Evolutionary conservation across 1,140 invertebrate genomes (phyloP).

Genomic region (Papilio polyxenes): DNA sequence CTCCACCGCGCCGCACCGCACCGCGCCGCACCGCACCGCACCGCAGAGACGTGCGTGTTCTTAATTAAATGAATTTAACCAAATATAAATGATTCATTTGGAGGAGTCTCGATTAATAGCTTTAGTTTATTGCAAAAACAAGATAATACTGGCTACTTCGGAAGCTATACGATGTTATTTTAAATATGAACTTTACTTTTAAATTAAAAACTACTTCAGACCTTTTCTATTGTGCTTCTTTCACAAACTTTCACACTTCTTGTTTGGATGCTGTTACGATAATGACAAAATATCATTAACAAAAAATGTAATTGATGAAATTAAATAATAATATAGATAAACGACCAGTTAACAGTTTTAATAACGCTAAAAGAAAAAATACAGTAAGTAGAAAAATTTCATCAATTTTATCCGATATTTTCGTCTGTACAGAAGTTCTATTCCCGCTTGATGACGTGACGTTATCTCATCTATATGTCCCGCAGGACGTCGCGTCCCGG

Average conservation of each 20-base stretch:
- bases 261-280: too few species aligned
- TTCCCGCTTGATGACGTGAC: neutral
- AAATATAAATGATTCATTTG: constrained; percentile 18
- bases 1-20: neutral
- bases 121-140: constrained; percentile 20
- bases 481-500: neutral
- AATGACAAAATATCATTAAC: too few species aligned
- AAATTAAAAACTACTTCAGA: neutral
- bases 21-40: neutral
- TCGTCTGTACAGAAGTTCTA: neutral
- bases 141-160: constrained; percentile 10
- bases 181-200: neutral
- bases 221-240: too few species aligned
- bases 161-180: neutral
- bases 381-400: neutral
- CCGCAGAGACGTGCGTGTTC: constrained; percentile 27
- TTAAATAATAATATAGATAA: too few species aligned
- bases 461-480: neutral
- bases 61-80: constrained; percentile 29
- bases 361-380: too few species aligned
- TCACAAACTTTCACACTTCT: too few species aligned
- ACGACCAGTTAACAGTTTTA: too few species aligned
- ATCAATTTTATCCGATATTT: neutral
- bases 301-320: too few species aligned
- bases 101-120: neutral